A percentile compares a stretch with the other conserved stretches of the same genome.
Evolutionary conservation across 2,113 vertebrate species (phyloP).

Genomic region (Heterotilapia buettikoferi): DNA sequence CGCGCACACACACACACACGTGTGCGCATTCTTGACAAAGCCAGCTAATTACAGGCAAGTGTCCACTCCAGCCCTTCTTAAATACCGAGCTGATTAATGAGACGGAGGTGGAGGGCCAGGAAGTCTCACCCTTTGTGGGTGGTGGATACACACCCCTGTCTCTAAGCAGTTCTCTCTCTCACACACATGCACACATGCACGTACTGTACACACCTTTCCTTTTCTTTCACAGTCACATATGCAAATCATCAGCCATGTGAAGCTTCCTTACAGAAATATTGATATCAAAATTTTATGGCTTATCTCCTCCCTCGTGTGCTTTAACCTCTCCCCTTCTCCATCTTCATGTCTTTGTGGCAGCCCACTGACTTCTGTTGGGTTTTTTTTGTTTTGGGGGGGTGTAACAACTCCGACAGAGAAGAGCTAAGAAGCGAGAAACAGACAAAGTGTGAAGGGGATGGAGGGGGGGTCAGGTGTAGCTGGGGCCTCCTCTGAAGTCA

Average conservation of each 20-base stretch:
- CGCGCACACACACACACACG: not conserved
- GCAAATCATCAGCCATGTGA: slow-evolving; percentile 23
- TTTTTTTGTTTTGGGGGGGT: not conserved
- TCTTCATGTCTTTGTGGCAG: not conserved
- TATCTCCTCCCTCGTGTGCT: not conserved
- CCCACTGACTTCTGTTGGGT: slow-evolving; percentile 8
- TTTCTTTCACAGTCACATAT: slow-evolving; percentile 30
- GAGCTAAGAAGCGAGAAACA: slow-evolving; percentile 8
- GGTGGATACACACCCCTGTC: slow-evolving; percentile 34
- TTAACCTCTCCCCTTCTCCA: not conserved
- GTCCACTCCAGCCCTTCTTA: slow-evolving; percentile 91
- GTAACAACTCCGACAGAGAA: slow-evolving; percentile 27
- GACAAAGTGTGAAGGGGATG: not conserved
- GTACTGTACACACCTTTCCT: not conserved
- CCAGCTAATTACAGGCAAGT: slow-evolving; percentile 94
- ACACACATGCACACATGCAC: not conserved
- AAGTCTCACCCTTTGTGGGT: slow-evolving; percentile 83
- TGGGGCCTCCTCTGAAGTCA: slow-evolving; percentile 50
- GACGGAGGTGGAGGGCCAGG: slow-evolving; percentile 84
- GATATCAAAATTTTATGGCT: not conserved
- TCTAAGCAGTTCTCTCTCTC: not conserved
- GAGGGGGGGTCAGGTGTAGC: slow-evolving; percentile 33
- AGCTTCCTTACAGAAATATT: slow-evolving; percentile 31
- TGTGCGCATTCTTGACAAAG: slow-evolving; percentile 75
- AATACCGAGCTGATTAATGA: slow-evolving; percentile 97